A percentile compares a stretch with the other conserved stretches of the same genome.
Conservation (phyloP, 2,888 invertebrate genomes). For the Ochropleura plecta region DNA sequence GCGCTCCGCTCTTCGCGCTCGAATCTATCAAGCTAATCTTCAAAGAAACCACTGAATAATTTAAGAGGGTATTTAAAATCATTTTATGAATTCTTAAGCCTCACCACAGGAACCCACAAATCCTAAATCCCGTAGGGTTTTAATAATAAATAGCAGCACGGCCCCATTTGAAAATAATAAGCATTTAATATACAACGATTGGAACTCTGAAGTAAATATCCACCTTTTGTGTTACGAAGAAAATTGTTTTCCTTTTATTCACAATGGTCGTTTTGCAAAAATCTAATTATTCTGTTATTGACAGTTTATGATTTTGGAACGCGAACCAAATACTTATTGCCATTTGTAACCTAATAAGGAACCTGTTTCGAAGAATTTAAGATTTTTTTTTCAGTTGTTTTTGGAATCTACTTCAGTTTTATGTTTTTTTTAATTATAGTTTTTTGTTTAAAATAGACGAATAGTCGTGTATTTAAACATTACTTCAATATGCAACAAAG, state of each 20-base stretch:
- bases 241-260: slow-evolving; percentile 45
- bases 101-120: slow-evolving; percentile 64
- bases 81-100: slow-evolving; percentile 73
- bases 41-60: slow-evolving; percentile 79
- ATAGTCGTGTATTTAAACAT: background rate
- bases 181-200: slow-evolving; percentile 60
- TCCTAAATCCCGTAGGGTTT: slow-evolving; percentile 71
- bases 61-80: slow-evolving; percentile 77
- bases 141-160: slow-evolving; percentile 74
- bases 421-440: no score
- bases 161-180: slow-evolving; percentile 66
- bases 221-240: slow-evolving; percentile 24
- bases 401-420: background rate
- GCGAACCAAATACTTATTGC: slow-evolving; percentile 18
- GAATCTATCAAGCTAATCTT: slow-evolving; percentile 74
- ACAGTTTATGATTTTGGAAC: slow-evolving; percentile 39
- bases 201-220: slow-evolving; percentile 52
- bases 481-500: slow-evolving; percentile 3
- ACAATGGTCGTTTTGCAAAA: slow-evolving; percentile 37
- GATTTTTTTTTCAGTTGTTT: background rate
- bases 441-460: no score
- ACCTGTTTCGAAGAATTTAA: background rate
- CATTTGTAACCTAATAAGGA: background rate
- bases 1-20: slow-evolving; percentile 57
- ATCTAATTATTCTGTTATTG: slow-evolving; percentile 58